Evolutionary conservation across 2,888 invertebrate species (phyloP), one percentile per base, ranked within the genome.

Genomic region (Apamea crenata): DNA sequence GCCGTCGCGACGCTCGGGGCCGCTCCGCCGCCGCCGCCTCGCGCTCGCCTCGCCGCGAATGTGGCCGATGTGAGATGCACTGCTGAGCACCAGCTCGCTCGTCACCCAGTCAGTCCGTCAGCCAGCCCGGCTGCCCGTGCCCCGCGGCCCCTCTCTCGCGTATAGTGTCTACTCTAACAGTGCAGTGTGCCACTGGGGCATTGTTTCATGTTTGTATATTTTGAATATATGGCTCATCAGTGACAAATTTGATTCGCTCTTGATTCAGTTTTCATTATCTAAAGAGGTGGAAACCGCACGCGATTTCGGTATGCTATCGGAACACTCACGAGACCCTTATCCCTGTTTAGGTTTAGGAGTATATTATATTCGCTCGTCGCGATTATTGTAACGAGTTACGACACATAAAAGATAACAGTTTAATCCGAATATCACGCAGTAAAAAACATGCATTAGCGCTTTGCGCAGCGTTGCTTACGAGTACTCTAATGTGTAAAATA

Each of bases 1-100:
- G 96, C 96, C 96, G 96, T 95, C 96, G 96, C 96, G 96, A 96
- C 96, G 96, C 95, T 96, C 93, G 96, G 95, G 95, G 96, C 95
- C 94, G 95, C 94, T 93, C 92, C 93, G 96, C 93, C 94, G 88
- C 82, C 87, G 95, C 88, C 91, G 90, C 92, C 90, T 90, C 91
- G 87, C 90, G 95, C 95, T 94, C 71, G 96, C 82, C 95, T 95
- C 90, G 89, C 89, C 94, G 91, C 93, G 93, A 92, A 93, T 94
- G 94, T 93, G 91, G 90, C 90, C 89, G 85, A 91, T 92, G 92
- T 93, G 93, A 93, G 93, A 95, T 96, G 96, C 95, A 95, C 93
- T 93, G 93, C 91, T 95, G 93, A 94, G 87, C 91, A 91, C 84
- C 93, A 91, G 90, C 90, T 88, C 84, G 86, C 87, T 59, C 71